Percentiles rank a stretch among this genome's conserved stretches.
phyloP scores from a whole-genome alignment of 2,113 vertebrate genomes.

The Catharus bicknelli region DNA sequence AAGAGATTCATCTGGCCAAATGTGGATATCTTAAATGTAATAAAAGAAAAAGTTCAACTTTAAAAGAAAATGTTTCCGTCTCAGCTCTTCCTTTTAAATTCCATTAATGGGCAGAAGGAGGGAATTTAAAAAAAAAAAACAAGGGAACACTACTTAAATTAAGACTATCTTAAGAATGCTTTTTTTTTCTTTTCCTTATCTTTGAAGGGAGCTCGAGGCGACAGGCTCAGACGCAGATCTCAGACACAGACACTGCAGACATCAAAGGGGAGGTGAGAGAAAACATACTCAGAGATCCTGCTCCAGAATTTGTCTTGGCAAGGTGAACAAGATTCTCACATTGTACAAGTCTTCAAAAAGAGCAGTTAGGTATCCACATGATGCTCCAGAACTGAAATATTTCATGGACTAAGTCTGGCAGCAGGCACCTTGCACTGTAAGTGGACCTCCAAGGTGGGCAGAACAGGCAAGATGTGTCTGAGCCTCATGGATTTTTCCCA shows the following conservation, averaged over 20 bases:
- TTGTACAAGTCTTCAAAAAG: background rate
- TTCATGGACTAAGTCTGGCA: background rate
- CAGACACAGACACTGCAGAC: background rate
- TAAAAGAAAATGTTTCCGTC: rapidly evolving
- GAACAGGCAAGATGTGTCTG: background rate
- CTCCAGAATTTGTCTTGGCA: background rate
- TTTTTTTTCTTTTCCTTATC: background rate
- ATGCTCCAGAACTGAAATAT: background rate
- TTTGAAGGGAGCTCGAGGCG: background rate
- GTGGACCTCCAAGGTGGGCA: background rate
- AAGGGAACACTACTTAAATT: background rate
- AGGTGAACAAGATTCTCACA: background rate
- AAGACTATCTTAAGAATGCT: background rate
- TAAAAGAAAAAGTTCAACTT: background rate
- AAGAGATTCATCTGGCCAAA: background rate
- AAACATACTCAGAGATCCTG: background rate
- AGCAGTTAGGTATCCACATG: background rate
- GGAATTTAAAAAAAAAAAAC: background rate
- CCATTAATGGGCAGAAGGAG: background rate
- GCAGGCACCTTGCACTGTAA: background rate
- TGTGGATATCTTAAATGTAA: background rate
- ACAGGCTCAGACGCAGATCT: background rate
- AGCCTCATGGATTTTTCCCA: background rate
- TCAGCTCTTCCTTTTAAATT: background rate
- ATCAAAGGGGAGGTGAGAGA: background rate